Evolutionary conservation across 2,113 vertebrate species (phyloP).

Genomic region (Aphelocoma coerulescens): DNA sequence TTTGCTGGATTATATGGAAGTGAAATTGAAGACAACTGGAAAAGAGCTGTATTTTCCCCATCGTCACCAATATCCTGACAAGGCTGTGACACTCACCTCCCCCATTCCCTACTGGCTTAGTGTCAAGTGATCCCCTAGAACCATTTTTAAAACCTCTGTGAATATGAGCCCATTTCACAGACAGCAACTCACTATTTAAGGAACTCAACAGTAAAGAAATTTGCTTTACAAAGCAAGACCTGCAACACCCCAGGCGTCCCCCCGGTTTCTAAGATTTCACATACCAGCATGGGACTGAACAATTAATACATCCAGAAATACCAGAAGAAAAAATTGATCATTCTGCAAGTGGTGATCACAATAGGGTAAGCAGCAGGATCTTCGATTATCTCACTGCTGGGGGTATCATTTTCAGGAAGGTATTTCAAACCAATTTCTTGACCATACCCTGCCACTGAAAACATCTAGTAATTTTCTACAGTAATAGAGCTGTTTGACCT

Average conservation of each 20-base stretch:
- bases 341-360: background rate
- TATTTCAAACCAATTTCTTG: constrained; percentile 50
- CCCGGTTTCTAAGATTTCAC: background rate
- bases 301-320: constrained; percentile 3
- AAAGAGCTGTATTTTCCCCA: background rate
- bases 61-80: background rate
- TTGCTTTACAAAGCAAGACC: background rate
- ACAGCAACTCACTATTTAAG: background rate
- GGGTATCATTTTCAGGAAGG: background rate
- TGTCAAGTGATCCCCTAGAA: background rate
- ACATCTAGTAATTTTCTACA: constrained; percentile 42
- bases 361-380: background rate
- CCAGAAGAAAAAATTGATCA: background rate
- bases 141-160: background rate
- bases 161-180: background rate
- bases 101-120: background rate
- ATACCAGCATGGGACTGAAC: background rate
- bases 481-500: constrained; percentile 50
- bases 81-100: background rate
- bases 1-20: background rate
- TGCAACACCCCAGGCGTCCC: background rate
- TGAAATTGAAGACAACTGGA: background rate
- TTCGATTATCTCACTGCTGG: constrained; percentile 19
- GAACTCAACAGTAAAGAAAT: background rate
- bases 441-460: constrained; percentile 13